A percentile compares a stretch with the other conserved stretches of the same genome.
These are phyloP conservation scores for Anastatus disparis DNA, from an alignment of 1,140 invertebrate genomes.

Conservation along the genomic window DNA sequence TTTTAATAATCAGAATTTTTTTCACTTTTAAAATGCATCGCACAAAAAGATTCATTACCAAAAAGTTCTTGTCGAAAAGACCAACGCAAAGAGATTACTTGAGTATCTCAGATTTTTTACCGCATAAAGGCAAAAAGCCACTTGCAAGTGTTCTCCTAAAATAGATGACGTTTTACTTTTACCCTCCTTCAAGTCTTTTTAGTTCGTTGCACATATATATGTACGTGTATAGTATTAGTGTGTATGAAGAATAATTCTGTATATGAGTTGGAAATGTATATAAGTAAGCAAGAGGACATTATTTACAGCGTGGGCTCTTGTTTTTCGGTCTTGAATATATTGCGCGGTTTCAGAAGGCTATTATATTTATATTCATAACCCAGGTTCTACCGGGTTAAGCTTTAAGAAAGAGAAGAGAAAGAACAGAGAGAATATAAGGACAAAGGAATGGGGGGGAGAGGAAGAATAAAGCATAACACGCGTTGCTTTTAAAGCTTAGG, in stretches of 20 bases:
- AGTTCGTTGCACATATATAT: background rate
- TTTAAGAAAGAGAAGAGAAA: slow-evolving; percentile 31
- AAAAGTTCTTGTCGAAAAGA: too few relatives aligned
- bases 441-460: slow-evolving; percentile 41
- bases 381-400: too few relatives aligned
- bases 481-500: slow-evolving; percentile 39
- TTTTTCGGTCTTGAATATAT: slow-evolving; percentile 46
- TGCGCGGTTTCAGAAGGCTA: slow-evolving; percentile 35
- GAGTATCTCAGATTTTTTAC: too few relatives aligned
- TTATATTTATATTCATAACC: slow-evolving; percentile 53
- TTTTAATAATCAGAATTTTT: too few relatives aligned
- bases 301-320: slow-evolving; percentile 48
- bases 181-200: background rate
- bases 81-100: too few relatives aligned
- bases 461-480: too few relatives aligned
- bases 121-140: slow-evolving; percentile 42
- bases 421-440: slow-evolving; percentile 23
- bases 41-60: too few relatives aligned
- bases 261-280: background rate
- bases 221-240: too few relatives aligned
- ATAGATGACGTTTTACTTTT: slow-evolving; percentile 33
- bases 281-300: slow-evolving; percentile 33
- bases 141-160: slow-evolving; percentile 27
- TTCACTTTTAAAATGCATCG: too few relatives aligned
- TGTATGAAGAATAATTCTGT: too few relatives aligned